A percentile compares a stretch with the other conserved stretches of the same genome.
phyloP scores from a whole-genome alignment of 2,888 invertebrate genomes.

The Scaptomyza caliginosa region DNA sequence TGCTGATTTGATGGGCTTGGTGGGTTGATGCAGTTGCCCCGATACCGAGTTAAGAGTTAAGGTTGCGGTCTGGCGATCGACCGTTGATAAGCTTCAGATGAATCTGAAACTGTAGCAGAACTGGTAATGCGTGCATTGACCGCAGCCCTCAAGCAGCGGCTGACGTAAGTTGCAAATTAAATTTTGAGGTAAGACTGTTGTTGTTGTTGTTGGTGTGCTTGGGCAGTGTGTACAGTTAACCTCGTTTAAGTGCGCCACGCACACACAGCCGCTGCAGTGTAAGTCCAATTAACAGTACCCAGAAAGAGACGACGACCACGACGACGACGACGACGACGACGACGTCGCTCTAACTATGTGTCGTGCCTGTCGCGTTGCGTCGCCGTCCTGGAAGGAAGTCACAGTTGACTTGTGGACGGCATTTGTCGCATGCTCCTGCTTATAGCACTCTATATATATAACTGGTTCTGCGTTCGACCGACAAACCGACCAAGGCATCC shows the following conservation, averaged over 20 bases:
- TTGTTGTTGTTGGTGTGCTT: constrained; percentile 10
- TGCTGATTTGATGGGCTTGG: constrained; percentile 74
- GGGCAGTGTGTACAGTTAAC: constrained; percentile 73
- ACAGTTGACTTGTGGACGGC: constrained; percentile 63
- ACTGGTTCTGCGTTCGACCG: constrained; percentile 74
- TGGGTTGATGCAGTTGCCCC: constrained; percentile 16
- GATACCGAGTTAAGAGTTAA: constrained; percentile 33
- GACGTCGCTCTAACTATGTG: constrained; percentile 49
- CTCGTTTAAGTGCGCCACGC: constrained; percentile 79
- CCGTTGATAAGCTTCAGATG: constrained; percentile 57
- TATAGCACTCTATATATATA: constrained; percentile 49
- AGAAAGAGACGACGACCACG: constrained; percentile 12
- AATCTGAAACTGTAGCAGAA: constrained; percentile 40
- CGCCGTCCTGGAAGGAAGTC: constrained; percentile 73
- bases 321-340: constrained; percentile 6
- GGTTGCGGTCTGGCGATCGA: constrained; percentile 49
- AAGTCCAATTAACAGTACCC: constrained; percentile 75
- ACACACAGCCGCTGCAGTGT: constrained; percentile 50
- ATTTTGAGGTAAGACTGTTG: constrained; percentile 60
- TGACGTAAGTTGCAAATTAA: constrained; percentile 73
- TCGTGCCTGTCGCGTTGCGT: constrained; percentile 48
- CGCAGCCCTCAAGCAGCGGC: constrained; percentile 67
- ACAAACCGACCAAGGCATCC: constrained; percentile 33
- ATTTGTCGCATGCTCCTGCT: constrained; percentile 80
- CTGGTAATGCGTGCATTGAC: constrained; percentile 78